A percentile compares a stretch with the other conserved stretches of the same genome.
These are phyloP conservation scores for Neodiprion lecontei DNA, from an alignment of 1,140 invertebrate species.

Conservation along the genomic window DNA sequence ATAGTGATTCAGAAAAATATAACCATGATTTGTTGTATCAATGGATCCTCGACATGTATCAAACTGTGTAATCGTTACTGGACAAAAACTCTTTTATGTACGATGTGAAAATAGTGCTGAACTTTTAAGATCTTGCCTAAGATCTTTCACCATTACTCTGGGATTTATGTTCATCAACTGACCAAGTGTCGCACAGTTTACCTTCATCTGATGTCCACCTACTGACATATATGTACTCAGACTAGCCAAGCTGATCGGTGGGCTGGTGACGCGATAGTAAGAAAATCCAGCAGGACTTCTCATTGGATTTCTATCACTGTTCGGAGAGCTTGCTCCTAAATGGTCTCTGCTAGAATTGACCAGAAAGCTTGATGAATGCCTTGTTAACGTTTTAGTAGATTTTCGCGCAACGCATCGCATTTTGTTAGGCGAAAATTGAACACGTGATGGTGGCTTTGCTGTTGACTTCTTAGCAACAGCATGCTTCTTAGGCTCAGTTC, in stretches of 20 bases:
- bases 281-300: slow-evolving; percentile 28
- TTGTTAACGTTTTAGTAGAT: slow-evolving; percentile 48
- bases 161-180: slow-evolving; percentile 52
- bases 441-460: slow-evolving; percentile 31
- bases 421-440: slow-evolving; percentile 20
- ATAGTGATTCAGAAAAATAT: neutral
- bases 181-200: slow-evolving; percentile 48
- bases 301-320: neutral
- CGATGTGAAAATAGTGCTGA: slow-evolving; percentile 4
- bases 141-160: slow-evolving; percentile 36
- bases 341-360: neutral
- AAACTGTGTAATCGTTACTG: neutral
- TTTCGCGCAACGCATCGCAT: slow-evolving; percentile 54
- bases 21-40: neutral
- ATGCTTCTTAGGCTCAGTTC: slow-evolving; percentile 11
- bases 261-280: slow-evolving; percentile 41
- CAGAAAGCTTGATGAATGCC: slow-evolving; percentile 33
- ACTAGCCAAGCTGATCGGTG: slow-evolving; percentile 40
- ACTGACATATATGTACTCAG: slow-evolving; percentile 51
- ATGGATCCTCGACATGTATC: neutral
- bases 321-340: too few species aligned
- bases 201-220: slow-evolving; percentile 46
- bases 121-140: slow-evolving; percentile 26
- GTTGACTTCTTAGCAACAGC: slow-evolving; percentile 55
- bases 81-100: neutral